Conservation (phyloP, 2,797 vertebrate species). For the Odontamblyopus rebecca region DNA sequence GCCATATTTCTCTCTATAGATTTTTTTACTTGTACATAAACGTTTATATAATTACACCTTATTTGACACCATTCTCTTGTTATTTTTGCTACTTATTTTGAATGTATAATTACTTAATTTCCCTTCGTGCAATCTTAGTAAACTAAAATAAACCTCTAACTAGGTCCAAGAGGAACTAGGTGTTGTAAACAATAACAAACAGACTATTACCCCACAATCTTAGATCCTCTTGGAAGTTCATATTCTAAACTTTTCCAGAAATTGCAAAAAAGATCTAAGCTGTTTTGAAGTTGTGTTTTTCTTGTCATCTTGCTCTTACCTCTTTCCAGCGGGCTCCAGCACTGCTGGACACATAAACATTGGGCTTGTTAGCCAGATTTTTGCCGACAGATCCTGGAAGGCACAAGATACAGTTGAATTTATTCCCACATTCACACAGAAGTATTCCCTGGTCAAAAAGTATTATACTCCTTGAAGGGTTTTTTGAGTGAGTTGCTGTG, state of each 20-base stretch:
- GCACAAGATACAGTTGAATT: conserved; percentile 36
- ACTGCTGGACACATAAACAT: conserved; percentile 94
- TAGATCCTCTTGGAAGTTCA: background rate
- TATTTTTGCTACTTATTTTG: too few relatives aligned
- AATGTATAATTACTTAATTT: too few relatives aligned
- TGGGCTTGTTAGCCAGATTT: conserved; percentile 92
- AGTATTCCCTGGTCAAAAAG: conserved; percentile 1
- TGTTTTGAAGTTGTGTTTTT: conserved; percentile 3
- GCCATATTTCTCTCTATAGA: too few relatives aligned
- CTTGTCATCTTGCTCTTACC: conserved; percentile 75
- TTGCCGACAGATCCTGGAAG: conserved; percentile 88
- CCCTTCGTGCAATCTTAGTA: too few relatives aligned
- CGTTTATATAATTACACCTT: too few relatives aligned
- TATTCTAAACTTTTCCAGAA: background rate
- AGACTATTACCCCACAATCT: background rate
- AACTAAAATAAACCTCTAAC: too few relatives aligned
- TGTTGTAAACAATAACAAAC: background rate
- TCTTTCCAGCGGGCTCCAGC: conserved; percentile 94
- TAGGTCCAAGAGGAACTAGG: background rate
- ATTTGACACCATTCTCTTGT: too few relatives aligned
- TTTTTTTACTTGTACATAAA: too few relatives aligned
- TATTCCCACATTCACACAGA: conserved; percentile 16
- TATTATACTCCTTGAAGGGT: background rate
- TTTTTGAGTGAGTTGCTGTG: background rate
- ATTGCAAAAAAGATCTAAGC: background rate